These are phyloP conservation scores for Zosterops lateralis DNA, from an alignment of 2,113 vertebrate genomes.

Conservation along the genomic window DNA sequence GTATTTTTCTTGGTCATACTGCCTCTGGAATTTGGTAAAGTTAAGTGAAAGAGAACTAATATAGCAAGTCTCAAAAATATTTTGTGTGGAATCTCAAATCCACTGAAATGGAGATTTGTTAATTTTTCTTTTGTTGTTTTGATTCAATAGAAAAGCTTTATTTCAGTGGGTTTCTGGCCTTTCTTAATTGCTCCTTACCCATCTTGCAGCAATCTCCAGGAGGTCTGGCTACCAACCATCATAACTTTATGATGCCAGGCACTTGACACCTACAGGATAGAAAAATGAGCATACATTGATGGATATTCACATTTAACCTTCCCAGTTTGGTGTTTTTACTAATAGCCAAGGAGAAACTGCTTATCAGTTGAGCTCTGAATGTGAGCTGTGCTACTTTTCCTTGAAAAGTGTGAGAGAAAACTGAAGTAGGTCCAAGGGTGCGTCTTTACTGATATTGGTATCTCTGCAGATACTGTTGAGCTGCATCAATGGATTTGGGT, in stretches of 20 bases:
- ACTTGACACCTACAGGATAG: not conserved
- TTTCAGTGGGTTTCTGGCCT: not conserved
- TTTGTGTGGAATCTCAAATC: not conserved
- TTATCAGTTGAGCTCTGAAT: not conserved
- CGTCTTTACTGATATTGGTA: fast-evolving
- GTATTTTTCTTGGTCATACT: not conserved
- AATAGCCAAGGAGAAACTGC: not conserved
- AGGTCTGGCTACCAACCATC: not conserved
- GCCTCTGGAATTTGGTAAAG: not conserved
- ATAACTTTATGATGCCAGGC: not conserved
- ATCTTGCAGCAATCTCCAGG: not conserved
- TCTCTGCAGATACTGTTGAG: not conserved
- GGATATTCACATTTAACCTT: not conserved
- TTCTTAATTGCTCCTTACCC: not conserved
- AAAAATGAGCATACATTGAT: not conserved
- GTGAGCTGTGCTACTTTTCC: not conserved
- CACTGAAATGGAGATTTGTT: not conserved
- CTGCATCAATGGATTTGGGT: not conserved
- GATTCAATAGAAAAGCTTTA: not conserved
- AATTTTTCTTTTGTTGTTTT: not conserved
- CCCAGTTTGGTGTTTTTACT: not conserved
- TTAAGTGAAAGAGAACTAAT: not conserved
- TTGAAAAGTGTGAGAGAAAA: not conserved
- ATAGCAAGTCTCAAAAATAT: not conserved
- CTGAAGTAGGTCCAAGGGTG: not conserved